These are phyloP conservation scores for Quadroppia sp. DNA, from an alignment of 2,888 invertebrate genomes.

Conservation along the genomic window DNA sequence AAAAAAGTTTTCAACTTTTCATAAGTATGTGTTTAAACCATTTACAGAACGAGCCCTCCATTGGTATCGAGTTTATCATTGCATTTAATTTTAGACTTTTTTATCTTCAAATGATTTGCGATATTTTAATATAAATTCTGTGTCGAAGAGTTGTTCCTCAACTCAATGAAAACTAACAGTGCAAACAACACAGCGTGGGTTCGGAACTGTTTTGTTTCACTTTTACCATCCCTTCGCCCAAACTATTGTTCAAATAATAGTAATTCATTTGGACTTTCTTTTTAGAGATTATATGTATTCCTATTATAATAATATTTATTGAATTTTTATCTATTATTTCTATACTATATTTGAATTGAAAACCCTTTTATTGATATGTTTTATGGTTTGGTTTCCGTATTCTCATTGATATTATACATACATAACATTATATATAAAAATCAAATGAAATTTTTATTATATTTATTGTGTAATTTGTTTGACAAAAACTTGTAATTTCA, in stretches of 20 bases:
- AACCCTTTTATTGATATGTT: not conserved
- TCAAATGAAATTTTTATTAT: not conserved
- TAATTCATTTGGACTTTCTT: not conserved
- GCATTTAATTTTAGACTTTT: not conserved
- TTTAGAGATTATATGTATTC: not conserved
- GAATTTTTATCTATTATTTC: not conserved
- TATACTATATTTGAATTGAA: not conserved
- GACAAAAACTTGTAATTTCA: conserved; percentile 35
- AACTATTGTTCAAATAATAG: conserved; percentile 13
- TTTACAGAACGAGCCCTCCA: not conserved
- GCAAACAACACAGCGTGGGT: conserved; percentile 14
- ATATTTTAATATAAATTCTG: not conserved
- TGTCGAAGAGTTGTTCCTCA: not conserved
- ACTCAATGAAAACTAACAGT: not conserved
- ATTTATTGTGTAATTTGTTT: conserved; percentile 11
- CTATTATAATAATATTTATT: not conserved
- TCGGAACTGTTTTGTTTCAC: not conserved
- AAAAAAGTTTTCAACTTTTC: not conserved
- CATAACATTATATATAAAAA: not conserved
- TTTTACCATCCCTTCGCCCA: conserved; percentile 4
- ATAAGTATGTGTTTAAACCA: not conserved
- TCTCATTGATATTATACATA: conserved; percentile 1
- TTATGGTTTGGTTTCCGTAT: conserved; percentile 15
- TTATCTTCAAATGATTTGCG: not conserved
- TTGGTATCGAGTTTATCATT: conserved; percentile 12